Evolutionary conservation across 2,888 invertebrate genomes (phyloP).

Genomic region (Phortica okadai): DNA sequence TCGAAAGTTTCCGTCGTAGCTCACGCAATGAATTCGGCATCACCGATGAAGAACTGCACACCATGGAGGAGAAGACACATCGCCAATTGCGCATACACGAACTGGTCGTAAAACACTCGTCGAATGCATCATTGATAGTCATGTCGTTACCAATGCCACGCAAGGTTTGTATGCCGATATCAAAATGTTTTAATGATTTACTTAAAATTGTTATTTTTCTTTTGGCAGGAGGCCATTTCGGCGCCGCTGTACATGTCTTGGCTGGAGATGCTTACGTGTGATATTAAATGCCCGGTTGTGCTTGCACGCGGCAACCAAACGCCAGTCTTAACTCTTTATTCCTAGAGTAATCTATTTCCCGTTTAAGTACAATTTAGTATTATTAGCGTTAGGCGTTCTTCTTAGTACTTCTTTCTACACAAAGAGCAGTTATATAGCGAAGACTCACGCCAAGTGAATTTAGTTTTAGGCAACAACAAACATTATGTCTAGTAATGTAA

Average conservation of each 20-base stretch:
- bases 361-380: slow-evolving; percentile 68
- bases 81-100: slow-evolving; percentile 94
- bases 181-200: neutral
- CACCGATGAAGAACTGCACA: slow-evolving; percentile 75
- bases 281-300: slow-evolving; percentile 90
- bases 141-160: slow-evolving; percentile 98
- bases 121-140: slow-evolving; percentile 90
- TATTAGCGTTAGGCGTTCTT: slow-evolving; percentile 66
- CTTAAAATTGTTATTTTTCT: neutral
- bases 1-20: slow-evolving; percentile 81
- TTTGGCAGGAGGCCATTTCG: slow-evolving; percentile 84
- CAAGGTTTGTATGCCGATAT: slow-evolving; percentile 78
- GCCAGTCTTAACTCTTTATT: slow-evolving; percentile 92
- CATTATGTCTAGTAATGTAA: neutral
- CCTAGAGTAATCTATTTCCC: slow-evolving; percentile 77
- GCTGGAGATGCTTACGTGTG: slow-evolving; percentile 92
- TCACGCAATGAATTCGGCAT: slow-evolving; percentile 78
- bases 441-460: slow-evolving; percentile 22
- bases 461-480: slow-evolving; percentile 7
- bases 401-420: slow-evolving; percentile 16
- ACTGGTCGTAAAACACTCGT: slow-evolving; percentile 90
- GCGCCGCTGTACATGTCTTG: slow-evolving; percentile 97
- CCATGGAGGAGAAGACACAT: slow-evolving; percentile 89
- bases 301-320: slow-evolving; percentile 91
- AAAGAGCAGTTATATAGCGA: neutral